These are phyloP conservation scores for Heteromurus nitidus DNA, from an alignment of 2,888 invertebrate genomes.

Conservation along the genomic window DNA sequence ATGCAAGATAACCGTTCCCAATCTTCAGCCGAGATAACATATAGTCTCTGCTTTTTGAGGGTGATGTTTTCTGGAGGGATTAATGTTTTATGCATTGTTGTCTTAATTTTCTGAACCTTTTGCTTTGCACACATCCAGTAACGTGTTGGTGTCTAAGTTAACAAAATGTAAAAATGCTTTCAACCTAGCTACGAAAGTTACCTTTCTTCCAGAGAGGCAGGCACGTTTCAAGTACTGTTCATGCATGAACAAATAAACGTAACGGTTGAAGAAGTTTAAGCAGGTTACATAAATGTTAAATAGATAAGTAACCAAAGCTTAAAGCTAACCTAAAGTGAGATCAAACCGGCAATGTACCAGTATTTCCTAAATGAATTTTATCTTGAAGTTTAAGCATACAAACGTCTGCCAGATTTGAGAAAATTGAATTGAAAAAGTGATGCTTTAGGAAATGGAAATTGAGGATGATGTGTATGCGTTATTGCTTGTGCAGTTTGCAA, in stretches of 20 bases:
- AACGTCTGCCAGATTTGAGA: too few species aligned
- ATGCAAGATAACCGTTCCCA: constrained; percentile 8
- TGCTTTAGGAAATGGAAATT: too few species aligned
- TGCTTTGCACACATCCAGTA: background rate
- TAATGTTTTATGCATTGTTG: background rate
- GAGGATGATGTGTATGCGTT: too few species aligned
- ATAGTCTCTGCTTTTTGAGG: background rate
- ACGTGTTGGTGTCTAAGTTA: background rate
- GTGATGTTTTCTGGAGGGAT: background rate
- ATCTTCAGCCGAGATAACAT: background rate
- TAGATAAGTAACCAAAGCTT: too few species aligned
- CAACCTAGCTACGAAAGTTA: too few species aligned
- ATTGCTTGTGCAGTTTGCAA: constrained; percentile 31
- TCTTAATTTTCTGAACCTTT: background rate
- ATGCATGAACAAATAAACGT: background rate
- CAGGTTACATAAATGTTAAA: too few species aligned
- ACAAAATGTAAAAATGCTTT: background rate
- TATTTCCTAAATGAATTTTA: too few species aligned
- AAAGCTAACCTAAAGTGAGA: too few species aligned
- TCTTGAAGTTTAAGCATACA: too few species aligned
- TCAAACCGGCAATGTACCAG: too few species aligned
- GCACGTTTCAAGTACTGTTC: background rate
- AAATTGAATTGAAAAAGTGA: too few species aligned
- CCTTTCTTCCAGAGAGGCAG: too few species aligned
- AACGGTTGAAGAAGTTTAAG: background rate